phyloP scores from a whole-genome alignment of 2,113 vertebrate genomes.

The Sphaerodactylus townsendi region DNA sequence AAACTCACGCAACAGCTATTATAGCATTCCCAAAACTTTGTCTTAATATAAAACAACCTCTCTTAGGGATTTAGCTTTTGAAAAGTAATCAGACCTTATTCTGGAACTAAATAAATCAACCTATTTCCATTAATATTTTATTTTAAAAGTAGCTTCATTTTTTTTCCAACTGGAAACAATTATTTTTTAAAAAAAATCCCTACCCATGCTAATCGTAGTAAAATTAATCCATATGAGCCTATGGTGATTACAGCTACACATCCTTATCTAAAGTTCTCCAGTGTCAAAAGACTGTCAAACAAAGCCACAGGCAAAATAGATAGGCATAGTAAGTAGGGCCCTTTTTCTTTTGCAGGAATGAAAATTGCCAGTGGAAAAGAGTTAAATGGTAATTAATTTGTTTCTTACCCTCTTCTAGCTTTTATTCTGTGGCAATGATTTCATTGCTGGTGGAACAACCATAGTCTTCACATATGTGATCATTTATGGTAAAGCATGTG shows the following conservation, averaged over 20 bases:
- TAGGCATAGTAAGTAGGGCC: conserved; percentile 32
- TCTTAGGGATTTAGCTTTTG: conserved; percentile 66
- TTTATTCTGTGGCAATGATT: conserved; percentile 67
- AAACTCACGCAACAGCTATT: conserved; percentile 16
- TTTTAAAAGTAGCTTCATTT: conserved; percentile 66
- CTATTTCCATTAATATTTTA: conserved; percentile 60
- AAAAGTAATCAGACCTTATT: conserved; percentile 65
- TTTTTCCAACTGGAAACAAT: conserved; percentile 69
- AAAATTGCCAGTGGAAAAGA: conserved; percentile 64
- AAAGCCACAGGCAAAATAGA: conserved; percentile 47
- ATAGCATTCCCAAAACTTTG: neutral
- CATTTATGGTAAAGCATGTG: conserved; percentile 49
- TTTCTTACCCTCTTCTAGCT: conserved; percentile 64
- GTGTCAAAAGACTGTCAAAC: conserved; percentile 61
- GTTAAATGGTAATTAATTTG: conserved; percentile 67
- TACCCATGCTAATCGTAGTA: conserved; percentile 29
- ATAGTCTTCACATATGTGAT: conserved; percentile 60
- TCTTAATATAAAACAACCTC: conserved; percentile 28
- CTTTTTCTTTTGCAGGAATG: conserved; percentile 65
- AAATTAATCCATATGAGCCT: conserved; percentile 66
- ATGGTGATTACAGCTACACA: conserved; percentile 69
- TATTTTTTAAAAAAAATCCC: conserved; percentile 36
- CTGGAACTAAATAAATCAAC: conserved; percentile 72
- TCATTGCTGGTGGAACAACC: conserved; percentile 51
- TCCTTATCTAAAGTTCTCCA: conserved; percentile 54